phyloP scores from a whole-genome alignment of 35 echinoderm and acorn worm species.

The Acanthaster planci region DNA sequence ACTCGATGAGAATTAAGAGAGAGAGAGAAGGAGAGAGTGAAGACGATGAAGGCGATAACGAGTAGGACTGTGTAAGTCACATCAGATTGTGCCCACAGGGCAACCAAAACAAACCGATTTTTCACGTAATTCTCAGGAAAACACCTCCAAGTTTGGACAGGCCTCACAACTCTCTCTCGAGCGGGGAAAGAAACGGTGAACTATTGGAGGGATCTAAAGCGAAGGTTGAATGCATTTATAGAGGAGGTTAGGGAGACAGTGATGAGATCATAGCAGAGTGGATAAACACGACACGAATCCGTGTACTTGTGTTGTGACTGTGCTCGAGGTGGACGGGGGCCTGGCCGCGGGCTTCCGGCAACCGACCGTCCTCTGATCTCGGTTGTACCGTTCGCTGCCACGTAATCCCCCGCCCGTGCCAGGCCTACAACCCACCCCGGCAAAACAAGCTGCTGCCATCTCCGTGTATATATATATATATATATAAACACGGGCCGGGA shows the following conservation, averaged over 20 bases:
- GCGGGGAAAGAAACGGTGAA: background rate
- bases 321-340: background rate
- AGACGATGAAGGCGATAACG: too few species aligned
- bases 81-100: too few species aligned
- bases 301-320: constrained; percentile 2
- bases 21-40: background rate
- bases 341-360: background rate
- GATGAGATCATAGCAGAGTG: constrained; percentile 15
- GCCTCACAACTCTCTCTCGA: background rate
- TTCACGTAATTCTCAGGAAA: background rate
- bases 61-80: too few species aligned
- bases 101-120: background rate
- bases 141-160: background rate
- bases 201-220: background rate
- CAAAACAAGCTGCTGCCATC: background rate
- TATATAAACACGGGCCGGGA: background rate
- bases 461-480: background rate
- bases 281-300: background rate
- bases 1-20: background rate
- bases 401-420: constrained; percentile 6
- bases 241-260: too few species aligned
- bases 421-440: background rate
- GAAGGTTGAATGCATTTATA: too few species aligned
- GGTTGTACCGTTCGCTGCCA: background rate
- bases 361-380: background rate